phyloP scores from a whole-genome alignment of 2,113 vertebrate genomes.

The Paedocypris sp. region DNA sequence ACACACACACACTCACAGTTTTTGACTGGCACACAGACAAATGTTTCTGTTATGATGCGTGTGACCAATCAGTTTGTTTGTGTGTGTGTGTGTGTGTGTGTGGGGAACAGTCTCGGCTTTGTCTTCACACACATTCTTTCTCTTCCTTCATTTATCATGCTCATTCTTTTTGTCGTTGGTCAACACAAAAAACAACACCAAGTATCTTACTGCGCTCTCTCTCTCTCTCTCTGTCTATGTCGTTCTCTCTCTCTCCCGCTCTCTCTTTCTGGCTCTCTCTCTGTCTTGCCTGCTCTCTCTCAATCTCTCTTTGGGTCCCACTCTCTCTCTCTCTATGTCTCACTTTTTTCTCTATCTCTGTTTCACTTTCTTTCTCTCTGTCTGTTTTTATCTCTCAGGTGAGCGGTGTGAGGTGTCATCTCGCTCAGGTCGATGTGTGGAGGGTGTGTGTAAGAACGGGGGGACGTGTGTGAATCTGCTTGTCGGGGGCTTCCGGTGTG shows the following conservation, averaged over 20 bases:
- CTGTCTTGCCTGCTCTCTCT: too few relatives aligned
- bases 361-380: conserved; percentile 4
- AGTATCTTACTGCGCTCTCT: too few relatives aligned
- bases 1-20: too few relatives aligned
- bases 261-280: too few relatives aligned
- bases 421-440: conserved; percentile 74
- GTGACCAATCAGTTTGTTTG: not conserved
- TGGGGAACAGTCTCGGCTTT: not conserved
- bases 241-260: too few relatives aligned
- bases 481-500: conserved; percentile 86
- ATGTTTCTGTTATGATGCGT: conserved; percentile 13
- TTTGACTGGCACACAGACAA: conserved; percentile 2
- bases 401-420: conserved; percentile 78
- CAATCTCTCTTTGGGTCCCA: too few relatives aligned
- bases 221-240: too few relatives aligned
- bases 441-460: conserved; percentile 77
- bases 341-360: not conserved
- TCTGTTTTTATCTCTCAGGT: conserved; percentile 51
- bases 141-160: too few relatives aligned
- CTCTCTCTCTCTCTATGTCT: too few relatives aligned
- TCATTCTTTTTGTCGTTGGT: too few relatives aligned
- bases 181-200: too few relatives aligned
- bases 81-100: too few relatives aligned
- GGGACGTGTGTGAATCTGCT: conserved; percentile 86
- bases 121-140: not conserved